These are phyloP conservation scores for Crotalus helleri DNA, from an alignment of 2,113 vertebrate genomes.

Conservation along the genomic window DNA sequence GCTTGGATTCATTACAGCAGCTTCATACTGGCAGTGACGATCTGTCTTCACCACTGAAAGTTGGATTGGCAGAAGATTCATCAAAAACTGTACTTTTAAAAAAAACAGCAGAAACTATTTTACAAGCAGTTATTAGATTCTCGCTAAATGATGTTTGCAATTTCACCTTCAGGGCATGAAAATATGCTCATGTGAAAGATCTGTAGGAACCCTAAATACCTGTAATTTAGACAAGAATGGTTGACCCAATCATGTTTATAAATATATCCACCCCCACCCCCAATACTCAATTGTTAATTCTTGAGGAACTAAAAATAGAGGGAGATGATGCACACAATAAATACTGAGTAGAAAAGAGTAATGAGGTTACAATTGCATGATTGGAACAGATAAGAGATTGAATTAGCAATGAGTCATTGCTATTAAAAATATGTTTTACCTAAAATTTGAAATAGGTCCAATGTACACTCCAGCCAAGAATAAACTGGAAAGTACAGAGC, in stretches of 20 bases:
- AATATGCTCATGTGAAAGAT: not conserved
- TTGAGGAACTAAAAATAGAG: not conserved
- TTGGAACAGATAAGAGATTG: not conserved
- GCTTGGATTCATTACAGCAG: not conserved
- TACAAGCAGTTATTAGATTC: not conserved
- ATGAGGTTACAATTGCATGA: not conserved
- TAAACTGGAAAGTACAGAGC: conserved; percentile 17
- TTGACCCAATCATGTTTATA: not conserved
- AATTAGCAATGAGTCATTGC: not conserved
- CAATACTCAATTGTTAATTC: not conserved
- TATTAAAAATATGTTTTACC: not conserved
- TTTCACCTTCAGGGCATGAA: not conserved
- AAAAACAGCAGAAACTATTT: not conserved
- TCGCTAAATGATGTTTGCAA: not conserved
- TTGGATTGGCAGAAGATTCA: not conserved
- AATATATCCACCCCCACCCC: not conserved
- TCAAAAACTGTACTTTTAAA: not conserved
- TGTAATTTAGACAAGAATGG: not conserved
- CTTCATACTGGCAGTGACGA: not conserved
- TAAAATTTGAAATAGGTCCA: not conserved
- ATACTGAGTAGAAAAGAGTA: rapidly evolving
- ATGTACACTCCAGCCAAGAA: not conserved
- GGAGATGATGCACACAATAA: not conserved
- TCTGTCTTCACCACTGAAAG: not conserved
- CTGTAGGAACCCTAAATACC: not conserved